Base-by-base conservation (phyloP, 1,140 invertebrate genomes). In the Leptinotarsa lineolata region DNA sequence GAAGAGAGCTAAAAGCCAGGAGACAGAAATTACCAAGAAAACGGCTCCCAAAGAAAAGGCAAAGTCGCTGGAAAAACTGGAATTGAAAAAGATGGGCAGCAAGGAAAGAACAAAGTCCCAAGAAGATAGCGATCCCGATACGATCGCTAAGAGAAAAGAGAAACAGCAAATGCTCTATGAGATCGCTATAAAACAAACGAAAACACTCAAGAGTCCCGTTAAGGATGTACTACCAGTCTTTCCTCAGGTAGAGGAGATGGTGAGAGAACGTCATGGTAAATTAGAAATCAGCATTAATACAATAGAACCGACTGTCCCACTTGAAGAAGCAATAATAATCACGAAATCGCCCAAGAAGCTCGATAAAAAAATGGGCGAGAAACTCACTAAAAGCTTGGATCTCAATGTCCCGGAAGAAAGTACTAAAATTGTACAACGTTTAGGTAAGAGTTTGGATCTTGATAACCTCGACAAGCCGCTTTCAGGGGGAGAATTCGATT, bases 131-230 rank as follows among this genome's bases (percentile, higher is more conserved):
- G 90, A 91, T 78, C 88, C 89, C 4, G 89, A 91, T 79, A 89
- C 90, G 74, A 89, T 90, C 74, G 89, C 88, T 15, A 91, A 91
- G 81, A 86, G 90, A 69, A 90, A 90, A 81, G 90, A 91, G 79
- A 88, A 91, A 71, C 90, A 91, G 78, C 90, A 91, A 80, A 89
- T 91, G 85, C 85, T 91, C 1, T 91, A 91, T 78, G 90, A 91
- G 84, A 90, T 89, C 20, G 90, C 90, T 8, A 87, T 91, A 76
- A 90, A 91, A 80, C 90, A 91, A 83, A 91, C 90, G 1, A 91
- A 91, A 80, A 91, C 89, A 3, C 83, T 91, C 74, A 88, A 91
- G 30, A 91, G 90, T 83, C 90, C 90, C 5, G 90, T 91, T 0
- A 90, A 90, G 81, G 90, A 91, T 81, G 86, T 88, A 3, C 76